Percentiles rank a stretch among this genome's conserved stretches.
Evolutionary conservation across 2,888 invertebrate species (phyloP).

Genomic region (Apotomis capreana): DNA sequence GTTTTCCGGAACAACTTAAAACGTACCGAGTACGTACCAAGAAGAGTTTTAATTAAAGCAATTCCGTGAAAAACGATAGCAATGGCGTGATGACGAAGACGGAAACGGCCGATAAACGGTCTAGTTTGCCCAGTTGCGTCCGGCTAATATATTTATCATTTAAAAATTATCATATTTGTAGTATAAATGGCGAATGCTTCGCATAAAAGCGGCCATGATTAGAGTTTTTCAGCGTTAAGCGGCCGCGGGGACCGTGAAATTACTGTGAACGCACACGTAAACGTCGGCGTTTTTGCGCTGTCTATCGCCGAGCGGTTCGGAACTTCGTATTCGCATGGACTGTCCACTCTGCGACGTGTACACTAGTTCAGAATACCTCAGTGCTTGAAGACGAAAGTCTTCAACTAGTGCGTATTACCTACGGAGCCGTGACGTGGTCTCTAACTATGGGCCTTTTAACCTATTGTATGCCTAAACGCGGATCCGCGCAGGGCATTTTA

Average conservation of each 20-base stretch:
- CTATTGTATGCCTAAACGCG: too few relatives aligned
- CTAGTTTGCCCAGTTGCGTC: slow-evolving; percentile 56
- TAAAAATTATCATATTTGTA: slow-evolving; percentile 71
- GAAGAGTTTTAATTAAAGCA: slow-evolving; percentile 58
- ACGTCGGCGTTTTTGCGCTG: slow-evolving; percentile 48
- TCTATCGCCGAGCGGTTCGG: slow-evolving; percentile 21
- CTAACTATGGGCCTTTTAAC: too few relatives aligned
- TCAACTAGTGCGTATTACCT: too few relatives aligned
- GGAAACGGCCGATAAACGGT: slow-evolving; percentile 74
- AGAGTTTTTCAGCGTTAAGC: slow-evolving; percentile 66
- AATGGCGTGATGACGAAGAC: slow-evolving; percentile 62
- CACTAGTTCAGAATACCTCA: too few relatives aligned
- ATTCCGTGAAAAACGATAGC: slow-evolving; percentile 68
- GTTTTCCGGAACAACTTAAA: slow-evolving; percentile 45
- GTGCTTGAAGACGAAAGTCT: too few relatives aligned
- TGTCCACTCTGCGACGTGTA: too few relatives aligned
- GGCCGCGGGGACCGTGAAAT: slow-evolving; percentile 70
- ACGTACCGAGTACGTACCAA: slow-evolving; percentile 48
- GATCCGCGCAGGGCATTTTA: too few relatives aligned
- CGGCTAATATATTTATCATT: slow-evolving; percentile 65
- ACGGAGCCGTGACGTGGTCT: too few relatives aligned
- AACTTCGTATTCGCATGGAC: not conserved
- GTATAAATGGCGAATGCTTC: slow-evolving; percentile 61
- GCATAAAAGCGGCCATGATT: slow-evolving; percentile 63
- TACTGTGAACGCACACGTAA: slow-evolving; percentile 58